Conservation (phyloP, 2,888 invertebrate genomes). For the Polietes domitor region DNA sequence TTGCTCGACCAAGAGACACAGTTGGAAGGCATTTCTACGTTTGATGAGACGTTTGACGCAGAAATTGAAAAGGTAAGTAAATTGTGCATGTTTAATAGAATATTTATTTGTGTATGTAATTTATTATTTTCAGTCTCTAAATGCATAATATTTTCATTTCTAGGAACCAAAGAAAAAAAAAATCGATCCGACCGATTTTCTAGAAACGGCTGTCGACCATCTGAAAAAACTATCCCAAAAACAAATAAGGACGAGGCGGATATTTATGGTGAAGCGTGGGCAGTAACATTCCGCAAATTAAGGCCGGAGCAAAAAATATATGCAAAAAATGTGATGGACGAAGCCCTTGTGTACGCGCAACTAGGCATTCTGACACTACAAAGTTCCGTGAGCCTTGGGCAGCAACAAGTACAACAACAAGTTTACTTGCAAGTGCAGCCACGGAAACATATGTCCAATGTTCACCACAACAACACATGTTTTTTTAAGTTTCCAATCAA, state of each 20-base stretch:
- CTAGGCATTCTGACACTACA: background rate
- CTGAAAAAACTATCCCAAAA: background rate
- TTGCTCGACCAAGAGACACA: conserved; percentile 33
- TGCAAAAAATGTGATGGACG: conserved; percentile 17
- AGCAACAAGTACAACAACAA: background rate
- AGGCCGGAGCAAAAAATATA: conserved; percentile 20
- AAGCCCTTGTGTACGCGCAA: conserved; percentile 7
- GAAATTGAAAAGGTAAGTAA: conserved; percentile 1
- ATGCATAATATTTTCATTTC: background rate
- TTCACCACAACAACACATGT: background rate
- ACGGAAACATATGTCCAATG: conserved; percentile 1
- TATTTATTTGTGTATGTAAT: background rate
- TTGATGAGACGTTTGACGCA: conserved; percentile 18
- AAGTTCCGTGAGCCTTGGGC: background rate
- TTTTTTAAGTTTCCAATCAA: no score
- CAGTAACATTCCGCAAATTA: conserved; percentile 25
- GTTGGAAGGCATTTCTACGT: conserved; percentile 2
- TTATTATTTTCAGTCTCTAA: background rate
- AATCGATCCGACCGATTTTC: background rate
- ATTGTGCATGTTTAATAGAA: background rate
- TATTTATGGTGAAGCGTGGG: conserved; percentile 29
- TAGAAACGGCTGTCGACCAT: no score
- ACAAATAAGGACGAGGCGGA: conserved; percentile 5
- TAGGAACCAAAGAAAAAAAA: background rate
- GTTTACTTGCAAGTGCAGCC: background rate